Base-by-base conservation (phyloP, 1,140 invertebrate genomes). In the Pteromalus puparum region DNA sequence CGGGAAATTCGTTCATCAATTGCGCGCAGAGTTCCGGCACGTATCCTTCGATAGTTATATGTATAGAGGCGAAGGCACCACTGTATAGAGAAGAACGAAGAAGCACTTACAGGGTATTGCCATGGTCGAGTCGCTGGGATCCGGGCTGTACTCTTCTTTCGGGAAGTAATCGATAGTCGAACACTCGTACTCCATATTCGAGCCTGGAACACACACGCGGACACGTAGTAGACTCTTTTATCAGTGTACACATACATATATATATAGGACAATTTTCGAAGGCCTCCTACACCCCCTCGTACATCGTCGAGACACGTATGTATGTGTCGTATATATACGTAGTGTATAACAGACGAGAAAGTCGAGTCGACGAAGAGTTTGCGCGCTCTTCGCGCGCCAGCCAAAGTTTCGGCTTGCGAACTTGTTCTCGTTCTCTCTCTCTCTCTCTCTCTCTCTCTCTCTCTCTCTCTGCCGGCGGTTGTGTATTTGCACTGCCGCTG, bases 141-240 rank as follows among this genome's bases (percentile, higher is more conserved):
- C 97, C 3, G 97, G 96, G 88, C 95, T 95, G 90, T 97, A 97
- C 86, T 97, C 96, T 88, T 97, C 97, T 87, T 96, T 94, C 7
- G 97, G 95, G 89, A 98, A 97, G 91, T 97, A 98, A 87, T 97
- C 97, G 85, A 98, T 97, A 92, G 96, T 95, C 85, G 95, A 94
- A 92, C 97, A 97, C 85, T 95, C 93, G 90, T 94, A 95, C 73
- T 94, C 93, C 85, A 92, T 87, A 84, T 81, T 86, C 85, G 87
- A 87, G 87, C 85, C 87, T 88, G 87, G 72, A 88, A 84, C 85
- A 48, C 77, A 83, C 82, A 86, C 3, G 18, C 48, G 15, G 13
- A 18, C 18, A 53, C 34, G 13, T 34, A n/a, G 73, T 75, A 46
- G 3, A 9, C 21, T n/a, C 21, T n/a, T 61, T 61, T 42, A 42